Base-by-base conservation (phyloP, 2,113 vertebrate species). In the Delphinapterus leucas region DNA sequence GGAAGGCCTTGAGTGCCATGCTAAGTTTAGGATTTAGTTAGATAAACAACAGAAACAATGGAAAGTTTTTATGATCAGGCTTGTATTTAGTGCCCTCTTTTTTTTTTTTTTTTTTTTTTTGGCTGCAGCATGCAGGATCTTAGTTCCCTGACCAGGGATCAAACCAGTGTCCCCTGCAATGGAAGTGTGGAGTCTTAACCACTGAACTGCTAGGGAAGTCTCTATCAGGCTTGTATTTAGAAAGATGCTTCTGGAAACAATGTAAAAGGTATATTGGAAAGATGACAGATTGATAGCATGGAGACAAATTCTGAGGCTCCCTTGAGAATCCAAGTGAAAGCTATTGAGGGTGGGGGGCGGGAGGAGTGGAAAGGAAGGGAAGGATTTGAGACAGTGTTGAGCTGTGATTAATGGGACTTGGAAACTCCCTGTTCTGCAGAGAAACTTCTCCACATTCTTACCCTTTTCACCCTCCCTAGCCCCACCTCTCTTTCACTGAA, bases 361-460 rank as follows among this genome's bases (percentile, higher is more conserved):
- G 47, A 76, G 73, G 71, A 49, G 55, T 41, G 63, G 60, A 81
- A 82, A 77, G 53, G n/a, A 89, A 83, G 68, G 4, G 60, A 80
- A 94, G 61, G 67, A 44, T 83, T 20, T 33, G 68, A 96, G 86
- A 65, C 83, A 25, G 73, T 55, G 23, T 41, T 68, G 49, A 91
- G 41, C 44, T 88, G 14, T 93, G 91, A 97, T 97, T 95, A 89
- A 97, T 94, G 73, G 73, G 49, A 79, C 25, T 94, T 96, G 95
- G 97, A 92, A 97, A 97, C 53, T 76, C 96, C 96, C 82, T 95
- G 31, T 76, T 71, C 63, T 93, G 26, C 68, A 71, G 85, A 91
- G 92, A 93, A 81, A 47, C 77, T 88, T 85, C 71, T 90, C 31
- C 3, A 58, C 86, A 73, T 97, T 97, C 87, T 92, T 96, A 77